phyloP scores from a whole-genome alignment of 2,797 vertebrate species.

The Oophaga sylvatica region DNA sequence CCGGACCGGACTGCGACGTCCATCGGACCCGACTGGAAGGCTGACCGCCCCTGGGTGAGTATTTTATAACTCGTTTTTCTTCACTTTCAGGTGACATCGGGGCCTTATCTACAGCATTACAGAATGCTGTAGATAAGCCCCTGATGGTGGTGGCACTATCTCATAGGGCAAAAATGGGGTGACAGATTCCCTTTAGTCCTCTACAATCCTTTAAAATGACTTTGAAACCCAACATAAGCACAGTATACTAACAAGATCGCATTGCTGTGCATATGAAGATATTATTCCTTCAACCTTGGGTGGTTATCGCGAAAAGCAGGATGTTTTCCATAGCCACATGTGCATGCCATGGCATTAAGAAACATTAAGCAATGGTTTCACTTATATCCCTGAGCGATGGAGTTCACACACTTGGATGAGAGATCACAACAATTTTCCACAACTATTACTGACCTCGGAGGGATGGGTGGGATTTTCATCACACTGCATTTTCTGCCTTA shows the following conservation, averaged over 20 bases:
- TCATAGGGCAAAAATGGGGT: no score
- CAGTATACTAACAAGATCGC: neutral
- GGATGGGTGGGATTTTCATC: slow-evolving; percentile 4
- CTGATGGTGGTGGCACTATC: no score
- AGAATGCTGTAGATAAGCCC: no score
- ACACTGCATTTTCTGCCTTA: slow-evolving; percentile 20
- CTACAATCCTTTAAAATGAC: no score
- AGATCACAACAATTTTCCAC: slow-evolving; percentile 21
- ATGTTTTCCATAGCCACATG: neutral
- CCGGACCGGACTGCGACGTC: no score
- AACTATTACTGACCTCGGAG: slow-evolving; percentile 28
- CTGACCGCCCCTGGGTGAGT: no score
- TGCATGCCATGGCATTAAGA: slow-evolving; percentile 7
- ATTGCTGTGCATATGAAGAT: neutral
- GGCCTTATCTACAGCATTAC: no score
- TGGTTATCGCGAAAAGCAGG: neutral
- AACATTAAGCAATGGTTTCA: slow-evolving; percentile 2
- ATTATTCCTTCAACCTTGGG: neutral
- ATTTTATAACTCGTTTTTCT: no score
- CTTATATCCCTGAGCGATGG: slow-evolving; percentile 15
- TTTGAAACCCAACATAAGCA: neutral
- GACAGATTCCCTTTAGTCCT: no score
- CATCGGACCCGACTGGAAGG: no score
- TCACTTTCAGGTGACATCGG: no score
- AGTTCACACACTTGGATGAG: neutral